Evolutionary conservation across 2,888 invertebrate genomes (phyloP), one percentile per base, ranked within the genome.

Genomic region (Tipula lateralis): DNA sequence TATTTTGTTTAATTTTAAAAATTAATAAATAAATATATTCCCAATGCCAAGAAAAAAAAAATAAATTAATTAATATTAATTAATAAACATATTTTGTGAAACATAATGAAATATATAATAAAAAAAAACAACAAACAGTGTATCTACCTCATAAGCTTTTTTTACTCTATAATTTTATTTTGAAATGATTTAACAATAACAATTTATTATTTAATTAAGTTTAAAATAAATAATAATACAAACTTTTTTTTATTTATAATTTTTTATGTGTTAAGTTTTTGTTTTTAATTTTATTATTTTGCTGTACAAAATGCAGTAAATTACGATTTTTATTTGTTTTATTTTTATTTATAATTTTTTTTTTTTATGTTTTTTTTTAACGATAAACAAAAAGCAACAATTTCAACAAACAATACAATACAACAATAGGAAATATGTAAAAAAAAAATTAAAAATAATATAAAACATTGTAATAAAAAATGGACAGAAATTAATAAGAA

Each of bases 81-180:
- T 66, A 66, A 66, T 66, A 66, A 66, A 66, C 66, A 66, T 66
- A 66, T 66, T 66, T 66, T 66, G 16, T 16, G 44, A 44, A n/a
- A 16, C 44, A 44, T 66, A 24, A 66, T 66, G 19, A 24, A 66
- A 66, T 66, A 66, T 44, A 6, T n/a, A 66, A 24, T 9, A 66
- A 66, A 9, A 24, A 66, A 7, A 24, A 24, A 66, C 6, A 66
- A 66, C 66, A 66, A 66, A 66, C 19, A 66, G 66, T 66, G 9
- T 66, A 66, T 66, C 66, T 66, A 66, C 66, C 66, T 66, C 66
- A 66, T 66, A 66, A 66, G 66, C 66, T 24, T 66, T 66, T 66
- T 66, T 66, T 66, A 66, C 66, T 24, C 12, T 66, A 66, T 66
- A 66, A 66, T 66, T 66, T 66, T 66, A 24, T 44, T 66, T 66